phyloP scores from a whole-genome alignment of 2,888 invertebrate genomes.

The Diploptera punctata region DNA sequence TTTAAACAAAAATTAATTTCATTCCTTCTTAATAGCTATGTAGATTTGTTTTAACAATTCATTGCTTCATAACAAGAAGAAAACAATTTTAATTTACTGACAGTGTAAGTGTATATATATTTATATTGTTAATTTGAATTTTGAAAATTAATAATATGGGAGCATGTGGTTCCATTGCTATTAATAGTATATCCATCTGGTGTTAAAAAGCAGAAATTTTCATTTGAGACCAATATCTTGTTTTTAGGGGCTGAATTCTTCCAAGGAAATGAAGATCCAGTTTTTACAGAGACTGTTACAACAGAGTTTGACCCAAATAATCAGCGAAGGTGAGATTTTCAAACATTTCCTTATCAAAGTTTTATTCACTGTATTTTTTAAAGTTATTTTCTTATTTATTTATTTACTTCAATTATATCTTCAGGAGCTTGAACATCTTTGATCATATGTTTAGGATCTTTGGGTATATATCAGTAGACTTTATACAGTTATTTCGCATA shows the following conservation, averaged over 20 bases:
- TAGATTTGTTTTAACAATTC: constrained; percentile 11
- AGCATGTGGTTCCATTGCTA: constrained; percentile 5
- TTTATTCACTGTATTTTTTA: too few species aligned
- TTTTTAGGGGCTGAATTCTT: constrained; percentile 63
- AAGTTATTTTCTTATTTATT: too few species aligned
- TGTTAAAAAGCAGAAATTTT: too few species aligned
- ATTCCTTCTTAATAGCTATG: background rate
- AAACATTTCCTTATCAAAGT: too few species aligned
- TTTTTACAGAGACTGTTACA: constrained; percentile 58
- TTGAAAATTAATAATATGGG: background rate
- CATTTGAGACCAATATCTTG: too few species aligned
- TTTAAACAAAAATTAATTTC: background rate
- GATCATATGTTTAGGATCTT: too few species aligned
- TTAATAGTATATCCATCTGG: background rate
- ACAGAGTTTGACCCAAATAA: constrained; percentile 59
- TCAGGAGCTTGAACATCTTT: too few species aligned
- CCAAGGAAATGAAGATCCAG: constrained; percentile 63
- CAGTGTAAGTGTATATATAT: background rate
- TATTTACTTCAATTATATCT: too few species aligned
- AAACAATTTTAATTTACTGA: background rate
- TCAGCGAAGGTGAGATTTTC: constrained; percentile 9
- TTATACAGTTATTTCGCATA: too few species aligned
- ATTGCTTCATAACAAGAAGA: background rate
- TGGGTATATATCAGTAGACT: too few species aligned
- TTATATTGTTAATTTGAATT: background rate